A percentile compares a stretch with the other conserved stretches of the same genome.
Evolutionary conservation across 2,113 vertebrate species (phyloP).

Genomic region (Strigops habroptila): DNA sequence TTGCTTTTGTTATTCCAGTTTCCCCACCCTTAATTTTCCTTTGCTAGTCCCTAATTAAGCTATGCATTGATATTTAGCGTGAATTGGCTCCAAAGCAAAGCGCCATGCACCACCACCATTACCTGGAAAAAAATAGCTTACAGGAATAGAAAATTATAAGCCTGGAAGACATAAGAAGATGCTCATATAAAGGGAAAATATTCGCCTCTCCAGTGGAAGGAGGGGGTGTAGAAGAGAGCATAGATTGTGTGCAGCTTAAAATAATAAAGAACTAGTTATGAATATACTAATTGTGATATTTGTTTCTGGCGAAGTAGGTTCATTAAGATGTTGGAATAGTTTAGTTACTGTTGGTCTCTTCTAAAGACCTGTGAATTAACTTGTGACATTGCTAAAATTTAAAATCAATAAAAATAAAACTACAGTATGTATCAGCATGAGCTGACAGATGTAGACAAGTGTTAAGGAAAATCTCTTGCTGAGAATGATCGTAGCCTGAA

Average conservation of each 20-base stretch:
- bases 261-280: neutral
- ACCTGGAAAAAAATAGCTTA: neutral
- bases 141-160: neutral
- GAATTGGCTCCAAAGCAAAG: constrained; percentile 15
- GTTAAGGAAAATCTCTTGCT: constrained; percentile 57
- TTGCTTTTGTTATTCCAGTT: neutral
- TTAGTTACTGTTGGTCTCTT: constrained; percentile 30
- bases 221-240: neutral
- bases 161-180: neutral
- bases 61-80: neutral
- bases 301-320: neutral
- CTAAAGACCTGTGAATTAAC: constrained; percentile 39
- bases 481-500: constrained; percentile 40
- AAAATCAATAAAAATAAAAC: constrained; percentile 60
- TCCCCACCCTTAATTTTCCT: neutral
- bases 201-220: neutral
- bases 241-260: neutral
- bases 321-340: neutral
- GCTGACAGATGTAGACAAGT: constrained; percentile 57
- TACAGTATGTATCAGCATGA: constrained; percentile 51
- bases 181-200: neutral
- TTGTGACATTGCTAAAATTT: constrained; percentile 36
- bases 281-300: neutral
- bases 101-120: neutral
- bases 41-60: constrained; percentile 9